Evolutionary conservation across 2,888 invertebrate genomes (phyloP).

Genomic region (Dichetophora obliterata): DNA sequence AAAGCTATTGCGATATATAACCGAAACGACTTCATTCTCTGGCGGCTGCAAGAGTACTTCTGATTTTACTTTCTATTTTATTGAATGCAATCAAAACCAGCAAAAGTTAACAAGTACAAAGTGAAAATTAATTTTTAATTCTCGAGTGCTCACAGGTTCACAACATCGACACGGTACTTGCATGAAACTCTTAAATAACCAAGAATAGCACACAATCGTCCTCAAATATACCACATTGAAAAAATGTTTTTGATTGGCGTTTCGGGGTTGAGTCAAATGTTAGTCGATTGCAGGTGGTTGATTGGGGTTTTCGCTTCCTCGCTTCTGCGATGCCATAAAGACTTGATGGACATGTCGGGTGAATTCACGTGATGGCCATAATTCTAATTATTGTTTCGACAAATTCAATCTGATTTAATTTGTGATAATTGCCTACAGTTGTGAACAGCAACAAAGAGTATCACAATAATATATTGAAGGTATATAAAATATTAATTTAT

Average conservation of each 20-base stretch:
- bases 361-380: neutral
- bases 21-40: constrained; percentile 13
- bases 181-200: neutral
- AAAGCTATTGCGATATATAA: neutral
- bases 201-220: neutral
- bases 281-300: neutral
- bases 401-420: constrained; percentile 40
- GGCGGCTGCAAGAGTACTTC: neutral
- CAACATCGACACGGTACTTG: neutral
- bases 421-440: constrained; percentile 49
- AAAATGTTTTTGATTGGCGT: constrained; percentile 58
- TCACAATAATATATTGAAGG: neutral
- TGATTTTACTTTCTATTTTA: neutral
- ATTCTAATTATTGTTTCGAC: neutral
- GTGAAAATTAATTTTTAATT: constrained; percentile 9
- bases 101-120: neutral
- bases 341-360: neutral
- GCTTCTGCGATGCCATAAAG: constrained; percentile 9
- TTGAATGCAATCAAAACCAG: neutral
- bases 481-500: no score
- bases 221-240: neutral
- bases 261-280: constrained; percentile 56
- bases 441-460: constrained; percentile 31
- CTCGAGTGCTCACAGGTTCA: neutral
- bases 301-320: neutral